Base-by-base conservation (phyloP, 2,113 vertebrate species). In the Nycticebus coucang region DNA sequence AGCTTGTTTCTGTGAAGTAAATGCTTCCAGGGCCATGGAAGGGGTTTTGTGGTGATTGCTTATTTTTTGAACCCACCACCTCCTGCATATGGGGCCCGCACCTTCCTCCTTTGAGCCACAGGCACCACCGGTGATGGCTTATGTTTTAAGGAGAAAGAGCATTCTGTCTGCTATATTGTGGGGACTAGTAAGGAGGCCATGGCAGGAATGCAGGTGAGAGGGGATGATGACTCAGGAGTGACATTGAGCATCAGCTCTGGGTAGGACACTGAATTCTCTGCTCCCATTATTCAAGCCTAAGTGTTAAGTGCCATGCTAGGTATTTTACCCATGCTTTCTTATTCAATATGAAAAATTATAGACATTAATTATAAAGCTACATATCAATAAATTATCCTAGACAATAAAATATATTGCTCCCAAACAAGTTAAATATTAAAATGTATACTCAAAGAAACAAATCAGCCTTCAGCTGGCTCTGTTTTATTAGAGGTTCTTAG, bases 361-460 rank as follows among this genome's bases (percentile, higher is more conserved):
- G 74, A 24, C 62, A 69, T 93, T 69, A 50, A 71, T 59, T 78
- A 62, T 57, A 59, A 95, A 89, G 68, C 45, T 86, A 68, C 19
- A 30, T 45, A 59, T 66, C 18, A 57, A 62, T 50, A 50, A 89
- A 45, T 74, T 86, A 89, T 75, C 77, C 55, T 69, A 93, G 68
- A 95, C 60, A 62, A 91, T 89, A 89, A 50, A 87, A 93, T 82
- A 57, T 50, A 57, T 37, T 80, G 13, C 35, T 82, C 50, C 37
- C 30, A 91, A 30, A 64, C 6, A 91, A 91, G 50, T 26, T n/a
- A 91, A 89, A 53, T 41, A n/a, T 22, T 68, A 93, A 94, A 68
- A 57, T 10, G 18, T 26, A 41, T 7, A 57, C 7, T 72, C 62
- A 81, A 77, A 85, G 78, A 57, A 62, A 66, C 37, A 83, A 26